Evolutionary conservation across 2,888 invertebrate species (phyloP).

Genomic region (Bhutanitis thaidina): DNA sequence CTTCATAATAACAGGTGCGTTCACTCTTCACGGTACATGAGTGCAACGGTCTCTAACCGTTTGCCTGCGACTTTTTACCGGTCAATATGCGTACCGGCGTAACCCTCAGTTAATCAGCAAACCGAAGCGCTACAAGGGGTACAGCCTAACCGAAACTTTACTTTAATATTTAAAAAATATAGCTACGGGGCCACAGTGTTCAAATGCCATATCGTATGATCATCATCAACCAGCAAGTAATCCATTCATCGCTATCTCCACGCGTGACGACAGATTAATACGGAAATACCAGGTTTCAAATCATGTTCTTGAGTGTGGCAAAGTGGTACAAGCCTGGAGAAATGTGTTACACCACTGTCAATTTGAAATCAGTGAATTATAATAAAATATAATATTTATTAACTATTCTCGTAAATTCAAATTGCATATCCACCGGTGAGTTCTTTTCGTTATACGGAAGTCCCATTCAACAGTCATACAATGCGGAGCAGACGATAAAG

Average conservation of each 20-base stretch:
- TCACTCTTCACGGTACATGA: conserved; percentile 60
- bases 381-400: background rate
- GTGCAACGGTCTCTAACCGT: conserved; percentile 64
- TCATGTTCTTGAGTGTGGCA: no score
- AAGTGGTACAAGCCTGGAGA: no score
- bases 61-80: conserved; percentile 35
- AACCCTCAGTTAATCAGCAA: conserved; percentile 16
- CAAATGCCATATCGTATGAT: no score
- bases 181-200: no score
- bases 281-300: no score
- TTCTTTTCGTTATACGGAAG: conserved; percentile 28
- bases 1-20: conserved; percentile 49
- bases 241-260: no score
- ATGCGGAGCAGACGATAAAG: conserved; percentile 29
- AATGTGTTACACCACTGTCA: no score
- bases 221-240: no score
- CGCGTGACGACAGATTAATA: no score
- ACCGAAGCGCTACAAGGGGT: conserved; percentile 4
- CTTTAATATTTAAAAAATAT: no score
- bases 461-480: conserved; percentile 32
- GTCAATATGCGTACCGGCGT: conserved; percentile 26
- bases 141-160: background rate
- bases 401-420: conserved; percentile 12
- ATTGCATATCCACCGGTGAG: conserved; percentile 24
- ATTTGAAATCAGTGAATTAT: no score